Evolutionary conservation across 2,113 vertebrate species (phyloP).

Genomic region (Larimichthys polyactis): DNA sequence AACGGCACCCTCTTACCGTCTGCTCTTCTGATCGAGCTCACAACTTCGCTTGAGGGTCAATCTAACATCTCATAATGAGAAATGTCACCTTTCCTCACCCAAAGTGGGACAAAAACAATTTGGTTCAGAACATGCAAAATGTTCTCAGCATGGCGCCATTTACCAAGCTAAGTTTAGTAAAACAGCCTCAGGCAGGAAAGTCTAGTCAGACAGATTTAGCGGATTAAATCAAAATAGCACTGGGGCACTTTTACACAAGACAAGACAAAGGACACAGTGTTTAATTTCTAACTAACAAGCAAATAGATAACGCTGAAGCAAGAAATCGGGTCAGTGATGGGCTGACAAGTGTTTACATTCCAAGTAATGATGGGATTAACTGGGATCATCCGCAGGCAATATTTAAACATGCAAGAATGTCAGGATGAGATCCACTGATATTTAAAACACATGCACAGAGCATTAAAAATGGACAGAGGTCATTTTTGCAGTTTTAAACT

Average conservation of each 20-base stretch:
- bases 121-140: conserved; percentile 46
- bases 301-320: not conserved
- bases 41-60: conserved; percentile 60
- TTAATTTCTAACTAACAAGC: conserved; percentile 5
- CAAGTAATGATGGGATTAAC: conserved; percentile 2
- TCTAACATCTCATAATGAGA: conserved; percentile 69
- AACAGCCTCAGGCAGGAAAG: conserved; percentile 33
- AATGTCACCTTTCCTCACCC: conserved; percentile 51
- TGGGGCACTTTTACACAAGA: conserved; percentile 17
- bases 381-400: not conserved
- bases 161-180: conserved; percentile 55
- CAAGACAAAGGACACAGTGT: not conserved
- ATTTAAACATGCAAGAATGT: not conserved
- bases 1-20: conserved; percentile 25
- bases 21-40: conserved; percentile 42
- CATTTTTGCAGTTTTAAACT: not conserved
- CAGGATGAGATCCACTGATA: not conserved
- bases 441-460: not conserved
- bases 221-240: conserved; percentile 58
- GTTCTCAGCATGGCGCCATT: conserved; percentile 52
- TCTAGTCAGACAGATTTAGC: conserved; percentile 54
- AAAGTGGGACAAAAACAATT: conserved; percentile 61
- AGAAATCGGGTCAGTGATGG: not conserved
- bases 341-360: not conserved
- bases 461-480: not conserved